A percentile compares a stretch with the other conserved stretches of the same genome.
These are phyloP conservation scores for Caenorhabditis elegans DNA, from an alignment of 1,140 invertebrate genomes.

Conservation along the genomic window DNA sequence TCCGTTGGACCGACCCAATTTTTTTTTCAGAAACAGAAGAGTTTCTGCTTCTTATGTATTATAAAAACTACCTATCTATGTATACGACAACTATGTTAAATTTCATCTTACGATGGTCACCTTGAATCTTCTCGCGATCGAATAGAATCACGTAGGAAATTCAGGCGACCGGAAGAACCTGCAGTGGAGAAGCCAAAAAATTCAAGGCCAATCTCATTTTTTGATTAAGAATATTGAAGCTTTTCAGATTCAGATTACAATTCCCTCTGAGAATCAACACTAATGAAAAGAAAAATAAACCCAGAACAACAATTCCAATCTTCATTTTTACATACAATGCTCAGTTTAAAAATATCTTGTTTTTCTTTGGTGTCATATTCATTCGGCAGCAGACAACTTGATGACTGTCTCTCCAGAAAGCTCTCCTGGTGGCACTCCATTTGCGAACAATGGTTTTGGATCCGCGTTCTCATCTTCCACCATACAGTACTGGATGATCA, in stretches of 20 bases:
- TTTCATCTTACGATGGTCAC: not conserved
- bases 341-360: too few relatives aligned
- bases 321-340: too few relatives aligned
- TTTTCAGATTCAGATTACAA: not conserved
- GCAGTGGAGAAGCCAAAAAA: too few relatives aligned
- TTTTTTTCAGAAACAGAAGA: conserved; percentile 55
- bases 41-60: conserved; percentile 35
- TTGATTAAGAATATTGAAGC: not conserved
- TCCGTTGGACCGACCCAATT: conserved; percentile 52
- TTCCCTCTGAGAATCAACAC: too few relatives aligned
- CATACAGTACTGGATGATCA: conserved; percentile 13
- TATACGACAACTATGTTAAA: too few relatives aligned
- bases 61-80: conserved; percentile 2
- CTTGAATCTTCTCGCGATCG: not conserved
- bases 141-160: not conserved
- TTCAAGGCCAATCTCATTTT: not conserved
- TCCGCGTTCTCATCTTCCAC: conserved; percentile 11
- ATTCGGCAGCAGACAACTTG: conserved; percentile 31
- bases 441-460: not conserved
- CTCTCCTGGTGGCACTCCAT: not conserved
- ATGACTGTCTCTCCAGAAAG: conserved; percentile 24
- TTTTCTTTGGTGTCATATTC: not conserved
- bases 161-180: not conserved
- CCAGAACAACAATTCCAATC: too few relatives aligned
- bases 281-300: too few relatives aligned